Evolutionary conservation across 2,888 invertebrate species (phyloP).

Genomic region (Proisotoma minuta): DNA sequence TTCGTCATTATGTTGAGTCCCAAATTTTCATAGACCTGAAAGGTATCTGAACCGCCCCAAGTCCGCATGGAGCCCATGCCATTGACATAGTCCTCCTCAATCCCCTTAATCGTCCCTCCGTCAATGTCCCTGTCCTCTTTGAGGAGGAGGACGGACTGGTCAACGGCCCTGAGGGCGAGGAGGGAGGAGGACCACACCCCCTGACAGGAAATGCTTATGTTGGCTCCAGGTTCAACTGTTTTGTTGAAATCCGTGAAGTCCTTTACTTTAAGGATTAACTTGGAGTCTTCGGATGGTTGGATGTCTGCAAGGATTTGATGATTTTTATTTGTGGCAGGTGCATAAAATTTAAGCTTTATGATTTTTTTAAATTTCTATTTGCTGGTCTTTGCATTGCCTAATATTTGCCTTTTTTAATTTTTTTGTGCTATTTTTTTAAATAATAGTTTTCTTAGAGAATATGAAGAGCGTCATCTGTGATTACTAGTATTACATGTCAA

Average conservation of each 20-base stretch:
- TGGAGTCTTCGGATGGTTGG: conserved; percentile 58
- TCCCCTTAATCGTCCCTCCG: conserved; percentile 50
- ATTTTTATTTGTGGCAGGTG: no score
- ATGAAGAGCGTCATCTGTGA: no score
- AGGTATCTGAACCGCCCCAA: neutral
- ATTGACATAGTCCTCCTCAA: conserved; percentile 58
- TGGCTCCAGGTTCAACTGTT: conserved; percentile 67
- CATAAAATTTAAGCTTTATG: neutral
- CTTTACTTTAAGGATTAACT: conserved; percentile 59
- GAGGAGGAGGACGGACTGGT: conserved; percentile 70
- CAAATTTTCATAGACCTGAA: conserved; percentile 8
- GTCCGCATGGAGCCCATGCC: conserved; percentile 41
- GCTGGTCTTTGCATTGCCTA: no score
- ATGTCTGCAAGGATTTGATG: neutral
- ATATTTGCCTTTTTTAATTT: no score
- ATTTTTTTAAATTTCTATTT: neutral
- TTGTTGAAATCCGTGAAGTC: conserved; percentile 50
- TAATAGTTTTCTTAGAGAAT: no score
- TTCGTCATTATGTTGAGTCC: conserved; percentile 17
- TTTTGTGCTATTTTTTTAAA: no score
- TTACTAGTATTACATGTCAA: no score
- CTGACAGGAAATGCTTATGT: conserved; percentile 60
- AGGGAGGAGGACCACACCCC: conserved; percentile 67
- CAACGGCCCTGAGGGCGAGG: conserved; percentile 80
- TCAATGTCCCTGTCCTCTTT: conserved; percentile 26